Base-by-base conservation (phyloP, 1,140 invertebrate genomes). In the Drosophila cardini region DNA sequence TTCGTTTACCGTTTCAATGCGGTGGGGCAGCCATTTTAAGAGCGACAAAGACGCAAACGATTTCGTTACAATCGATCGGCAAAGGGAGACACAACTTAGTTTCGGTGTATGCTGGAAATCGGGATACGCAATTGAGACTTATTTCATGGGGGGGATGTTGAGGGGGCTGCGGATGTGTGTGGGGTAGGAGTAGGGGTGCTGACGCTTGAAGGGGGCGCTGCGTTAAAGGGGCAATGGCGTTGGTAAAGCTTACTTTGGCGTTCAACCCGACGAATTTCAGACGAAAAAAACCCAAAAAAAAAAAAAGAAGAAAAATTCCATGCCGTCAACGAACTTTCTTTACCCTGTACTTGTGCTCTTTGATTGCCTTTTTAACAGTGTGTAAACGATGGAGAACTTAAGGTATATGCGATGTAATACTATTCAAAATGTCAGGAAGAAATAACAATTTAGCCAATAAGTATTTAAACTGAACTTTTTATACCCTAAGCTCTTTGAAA, bases 1-100 rank as follows among this genome's bases (percentile, higher is more conserved):
- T 34, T 40, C 76, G 76, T 77, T 75, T 81, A 67, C 73, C 62
- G 78, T 62, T 72, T 77, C 55, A 36, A 36, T 36, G 34, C 34
- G 30, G 38, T 26, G n/a, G 32, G 15, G 32, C 46, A 9, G 56
- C 63, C 79, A 78, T 82, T 77, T 78, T 78, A 81, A 81, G 79
- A 81, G 79, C 36, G 61, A 67, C 56, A 71, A 62, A 73, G 53
- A 34, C 32, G 15, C 34, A 50, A 13, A 42, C 57, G 26, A 15
- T 50, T 26, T 46, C 58, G 30, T 21, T 60, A 10, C 21, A 13
- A 53, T 36, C 21, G 26, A 48, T 34, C 45, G 57, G 52, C 46
- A 16, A 68, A 62, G 76, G 56, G 58, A 60, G 70, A 62, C 56
- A 67, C 36, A 67, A 42, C 53, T 57, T 61, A 32, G 62, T 11